phyloP scores from a whole-genome alignment of 2,113 vertebrate genomes.

The Plectropomus leopardus region DNA sequence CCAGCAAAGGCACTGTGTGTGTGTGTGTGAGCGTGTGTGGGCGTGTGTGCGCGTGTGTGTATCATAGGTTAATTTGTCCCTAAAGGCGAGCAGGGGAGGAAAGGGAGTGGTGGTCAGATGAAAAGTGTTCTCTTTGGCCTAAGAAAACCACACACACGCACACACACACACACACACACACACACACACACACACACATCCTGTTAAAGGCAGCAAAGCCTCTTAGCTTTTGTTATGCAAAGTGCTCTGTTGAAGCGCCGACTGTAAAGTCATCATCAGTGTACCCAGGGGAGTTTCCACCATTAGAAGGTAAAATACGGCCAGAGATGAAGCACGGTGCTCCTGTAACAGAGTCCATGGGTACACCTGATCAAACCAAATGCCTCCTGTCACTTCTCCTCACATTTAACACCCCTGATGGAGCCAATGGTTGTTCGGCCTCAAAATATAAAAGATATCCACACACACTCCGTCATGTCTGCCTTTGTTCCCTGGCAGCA shows the following conservation, averaged over 20 bases:
- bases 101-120: conserved; percentile 51
- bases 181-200: conserved; percentile 19
- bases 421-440: conserved; percentile 24
- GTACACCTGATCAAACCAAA: conserved; percentile 33
- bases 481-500: conserved; percentile 38
- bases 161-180: conserved; percentile 13
- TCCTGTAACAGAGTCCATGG: conserved; percentile 43
- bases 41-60: conserved; percentile 25
- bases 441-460: conserved; percentile 14
- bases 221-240: conserved; percentile 46
- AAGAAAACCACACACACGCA: conserved; percentile 14
- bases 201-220: not conserved
- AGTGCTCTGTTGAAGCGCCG: not conserved
- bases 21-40: not conserved
- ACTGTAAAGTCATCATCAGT: conserved; percentile 21
- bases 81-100: conserved; percentile 51
- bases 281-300: conserved; percentile 9
- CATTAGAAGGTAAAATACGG: conserved; percentile 26
- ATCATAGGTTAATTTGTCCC: conserved; percentile 51
- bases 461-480: conserved; percentile 1
- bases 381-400: not conserved
- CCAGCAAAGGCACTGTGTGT: not conserved
- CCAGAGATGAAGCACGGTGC: conserved; percentile 19
- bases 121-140: conserved; percentile 8
- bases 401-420: conserved; percentile 21